Evolutionary conservation across 2,888 invertebrate species (phyloP), one percentile per base, ranked within the genome.

Genomic region (Dugesia japonica): DNA sequence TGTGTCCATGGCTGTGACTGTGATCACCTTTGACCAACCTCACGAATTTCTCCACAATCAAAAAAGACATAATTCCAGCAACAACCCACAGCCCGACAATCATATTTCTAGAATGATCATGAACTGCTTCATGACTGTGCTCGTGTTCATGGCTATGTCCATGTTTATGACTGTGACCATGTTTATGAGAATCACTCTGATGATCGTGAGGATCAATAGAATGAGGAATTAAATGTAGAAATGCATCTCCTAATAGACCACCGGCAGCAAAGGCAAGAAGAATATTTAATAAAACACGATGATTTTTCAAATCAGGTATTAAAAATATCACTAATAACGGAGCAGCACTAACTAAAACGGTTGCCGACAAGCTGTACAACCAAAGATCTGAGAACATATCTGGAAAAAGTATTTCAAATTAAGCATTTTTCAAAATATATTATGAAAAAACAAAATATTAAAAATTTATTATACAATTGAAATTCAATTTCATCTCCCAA

Each of bases 201-300:
- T 83, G 83, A n/a, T 81, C 80, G 78, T 85, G 84, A 15, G 83
- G 83, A 87, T 87, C 28, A 90, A 88, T 72, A 13, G 98, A 94
- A 85, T 99, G 98, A 0, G 98, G 98, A 82, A 99, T 98, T 79
- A 99, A 87, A 86, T 99, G 98, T 4, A 99, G 87, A 85, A 99
- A 99, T 0, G 98, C 97, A 87, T 99, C 98, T 7, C 98, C 98
- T 0, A 99, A 87, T 17, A 99, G 87, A 72, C 98, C 93, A 71
- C 86, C 86, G 28, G 85, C 84, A 1, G 85, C 85, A 81, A 85
- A 85, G 77, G 83, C 84, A 23, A 85, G 80, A 28, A 87, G 78
- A 71, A 95, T 88, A 86, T 56, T 56, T 23, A 56, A 56, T 20
- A 56, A 23, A 56, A 23, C 56, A n/a, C 56, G 56, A 56, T 56